These are phyloP conservation scores for Adelognathus sp. DNA, from an alignment of 2,888 invertebrate genomes.

Conservation along the genomic window DNA sequence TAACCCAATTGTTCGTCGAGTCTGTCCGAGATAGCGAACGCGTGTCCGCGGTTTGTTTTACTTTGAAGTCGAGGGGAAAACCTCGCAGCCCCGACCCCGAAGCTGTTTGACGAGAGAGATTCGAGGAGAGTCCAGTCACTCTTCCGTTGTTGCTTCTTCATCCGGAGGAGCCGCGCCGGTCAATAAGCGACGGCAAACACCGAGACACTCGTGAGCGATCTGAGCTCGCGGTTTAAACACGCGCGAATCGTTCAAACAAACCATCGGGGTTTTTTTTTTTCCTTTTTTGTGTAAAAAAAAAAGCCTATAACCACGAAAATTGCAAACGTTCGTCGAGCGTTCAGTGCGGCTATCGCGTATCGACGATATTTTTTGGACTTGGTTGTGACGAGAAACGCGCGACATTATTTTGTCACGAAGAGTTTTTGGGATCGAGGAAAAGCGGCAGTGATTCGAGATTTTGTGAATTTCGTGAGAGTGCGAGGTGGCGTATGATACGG, in stretches of 20 bases:
- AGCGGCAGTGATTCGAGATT: not conserved
- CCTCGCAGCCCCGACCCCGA: not conserved
- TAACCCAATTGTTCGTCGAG: no score
- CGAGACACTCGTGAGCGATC: not conserved
- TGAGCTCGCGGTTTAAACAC: not conserved
- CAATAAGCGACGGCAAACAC: slow-evolving; percentile 59
- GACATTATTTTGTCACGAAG: not conserved
- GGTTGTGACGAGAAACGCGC: not conserved
- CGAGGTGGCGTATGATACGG: slow-evolving; percentile 33
- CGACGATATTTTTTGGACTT: not conserved
- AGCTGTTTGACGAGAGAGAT: slow-evolving; percentile 11
- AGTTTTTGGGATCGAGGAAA: not conserved
- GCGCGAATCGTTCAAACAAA: slow-evolving; percentile 49
- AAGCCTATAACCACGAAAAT: slow-evolving; percentile 40
- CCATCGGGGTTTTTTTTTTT: slow-evolving; percentile 2
- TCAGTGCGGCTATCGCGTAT: slow-evolving; percentile 43
- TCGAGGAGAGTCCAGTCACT: not conserved
- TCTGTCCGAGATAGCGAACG: not conserved
- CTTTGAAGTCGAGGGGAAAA: slow-evolving; percentile 1
- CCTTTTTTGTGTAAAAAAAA: no score
- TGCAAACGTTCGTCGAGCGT: slow-evolving; percentile 55
- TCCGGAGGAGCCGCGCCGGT: slow-evolving; percentile 40
- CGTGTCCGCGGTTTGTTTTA: not conserved
- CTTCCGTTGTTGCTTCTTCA: slow-evolving; percentile 33
- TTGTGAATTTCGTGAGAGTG: not conserved